Base-by-base conservation (phyloP, 1,140 invertebrate species). In the Drosophila malerkotliana region DNA sequence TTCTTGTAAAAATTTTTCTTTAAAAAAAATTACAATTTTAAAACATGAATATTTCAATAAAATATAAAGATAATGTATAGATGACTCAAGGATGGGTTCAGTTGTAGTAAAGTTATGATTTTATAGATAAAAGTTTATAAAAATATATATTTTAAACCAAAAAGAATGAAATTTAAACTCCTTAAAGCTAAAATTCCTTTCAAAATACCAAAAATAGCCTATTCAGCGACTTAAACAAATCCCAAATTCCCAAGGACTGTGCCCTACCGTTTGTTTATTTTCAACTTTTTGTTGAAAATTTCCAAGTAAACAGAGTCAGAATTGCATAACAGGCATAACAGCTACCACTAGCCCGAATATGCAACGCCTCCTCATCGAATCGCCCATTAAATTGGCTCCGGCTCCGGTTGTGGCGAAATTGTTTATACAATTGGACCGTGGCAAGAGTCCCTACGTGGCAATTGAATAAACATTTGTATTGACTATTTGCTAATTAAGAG, bases 401-500 rank as follows among this genome's bases (percentile, higher is more conserved):
- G 12, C 7, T 44, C 5, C 15, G 18, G 14, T 45, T 47, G 15
- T 21, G 10, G 2, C 34, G 34, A 10, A 21, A 21, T 47, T 81
- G 45, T 77, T 59, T 44, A 62, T 49, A 67, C 54, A 76, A 53
- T 79, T 68, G 55, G 26, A 64, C 26, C 30, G 18, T 10, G 18
- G 58, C 45, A 32, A 59, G 15, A 39, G 55, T 49, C 59, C 66
- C 54, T 75, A 3, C 32, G 12, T 21, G 12, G 41, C 52, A 76
- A 56, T 84, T 83, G 77, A 68, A 56, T 52, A 67, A 79, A 79
- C 74, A 83, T 83, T 85, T 58, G 58, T 64, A 32, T 47, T 47
- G 47, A 54, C 62, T 72, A 80, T 80, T 83, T 83, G 77, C 74
- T 77, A 83, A 83, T 83, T 83, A 80, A 85, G 64, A 83, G 80